Base-by-base conservation (phyloP, 64 coral and sea anemone genomes). In the Trachythela sp. region DNA sequence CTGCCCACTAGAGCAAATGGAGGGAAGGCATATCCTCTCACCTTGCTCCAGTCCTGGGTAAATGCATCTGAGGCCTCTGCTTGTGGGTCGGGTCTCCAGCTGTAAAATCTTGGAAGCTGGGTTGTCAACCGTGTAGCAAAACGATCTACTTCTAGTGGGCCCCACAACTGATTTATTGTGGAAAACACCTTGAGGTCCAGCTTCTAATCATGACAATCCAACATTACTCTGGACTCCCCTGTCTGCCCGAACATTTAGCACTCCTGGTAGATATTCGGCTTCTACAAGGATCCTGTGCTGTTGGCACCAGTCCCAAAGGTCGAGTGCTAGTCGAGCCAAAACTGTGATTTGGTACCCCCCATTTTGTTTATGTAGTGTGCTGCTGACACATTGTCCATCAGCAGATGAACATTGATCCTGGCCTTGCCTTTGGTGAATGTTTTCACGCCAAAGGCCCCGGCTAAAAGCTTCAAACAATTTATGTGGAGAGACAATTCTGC, bases 1-100 rank as follows among this genome's bases (percentile, higher is more conserved):
- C 83, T 38, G 54, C 91, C 86, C 37, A 92, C 86, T 85, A 92
- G 91, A 83, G 91, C 85, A 87, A 88, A 92, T 77, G 85, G 72
- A 83, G 86, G 86, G 85, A 88, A 92, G 50, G 42, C 90, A 83
- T 92, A 58, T 80, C 90, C 90, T 85, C 36, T 68, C 37, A 91
- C 80, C 48, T 35, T 70, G 83, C 89, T 86, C 90, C 64, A 87
- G 39, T 87, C 58, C 43, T 91, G 68, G 84, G 84, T n/a, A n/a
- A n/a, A n/a, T n/a, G n/a, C n/a, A n/a, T n/a, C n/a, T n/a, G n/a
- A n/a, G 85, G 83, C 83, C 39, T 86, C 90, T 77, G 84, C 60
- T 13, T 86, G 18, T 77, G 90, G 68, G 84, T 86, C 90, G 77
- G 54, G 85, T 87, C 88, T 84, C 88, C 51, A 90, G 39, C 88